Evolutionary conservation across 2,888 invertebrate species (phyloP), one percentile per base, ranked within the genome.

Genomic region (Cosmia trapezina): DNA sequence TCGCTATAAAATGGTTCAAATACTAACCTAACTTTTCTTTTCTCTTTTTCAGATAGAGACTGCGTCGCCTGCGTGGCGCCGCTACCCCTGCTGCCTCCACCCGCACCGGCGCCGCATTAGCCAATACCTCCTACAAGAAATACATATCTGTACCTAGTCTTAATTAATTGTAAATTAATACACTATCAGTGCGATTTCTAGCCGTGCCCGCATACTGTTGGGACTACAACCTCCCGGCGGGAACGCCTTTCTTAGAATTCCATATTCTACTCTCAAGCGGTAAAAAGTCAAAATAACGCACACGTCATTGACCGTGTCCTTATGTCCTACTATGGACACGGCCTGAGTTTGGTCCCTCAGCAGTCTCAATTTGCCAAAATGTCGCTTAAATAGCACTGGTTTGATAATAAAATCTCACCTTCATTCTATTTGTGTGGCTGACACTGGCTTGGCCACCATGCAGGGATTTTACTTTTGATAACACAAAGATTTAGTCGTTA

Each of bases 31-130:
- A 22, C 4, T 22, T 66, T 62, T 12, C 61, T 59, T 14, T 70
- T 61, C 63, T 78, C 69, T 70, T 72, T 93, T 93, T 62, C 93
- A 96, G 96, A 96, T 65, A 89, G 95, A 83, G 96, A 96, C 60
- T 96, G 96, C 73, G 94, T 93, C 4, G 96, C 94, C 0, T 96
- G 96, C 77, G 93, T 96, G 28, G 94, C 93, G 1, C 96, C 96
- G 6, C 84, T 96, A 56, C 94, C 96, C 2, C 82, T 96, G 67
- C 89, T 95, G 74, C 94, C 93, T 49, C 92, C 93, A 12, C 90
- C 95, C 53, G 93, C 95, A 53, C 90, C 96, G 6, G 91, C 96
- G 88, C 94, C 94, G 0, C 96, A 95, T 87, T 96, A 95, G 89
- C 86, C 73, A 37, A 56, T 37, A 70, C 49, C 64, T 47, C 6